These are phyloP conservation scores for Aphis gossypii DNA, from an alignment of 1,140 invertebrate species.

Conservation along the genomic window DNA sequence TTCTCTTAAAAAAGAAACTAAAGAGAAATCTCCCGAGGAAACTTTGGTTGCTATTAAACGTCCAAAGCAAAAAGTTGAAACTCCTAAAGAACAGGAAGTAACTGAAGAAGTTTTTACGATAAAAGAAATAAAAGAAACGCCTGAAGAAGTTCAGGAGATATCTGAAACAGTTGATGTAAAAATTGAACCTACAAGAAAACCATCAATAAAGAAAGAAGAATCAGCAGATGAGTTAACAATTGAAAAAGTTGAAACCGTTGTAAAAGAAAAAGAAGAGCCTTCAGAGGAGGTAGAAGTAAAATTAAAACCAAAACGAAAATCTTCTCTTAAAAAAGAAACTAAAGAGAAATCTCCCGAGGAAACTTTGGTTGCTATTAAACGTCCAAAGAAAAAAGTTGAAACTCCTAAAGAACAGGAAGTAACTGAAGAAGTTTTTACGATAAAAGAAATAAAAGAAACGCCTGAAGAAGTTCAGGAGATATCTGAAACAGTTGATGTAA, in stretches of 20 bases:
- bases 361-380: background rate
- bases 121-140: conserved; percentile 60
- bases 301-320: conserved; percentile 35
- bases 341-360: background rate
- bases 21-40: background rate
- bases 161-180: background rate
- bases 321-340: background rate
- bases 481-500: background rate
- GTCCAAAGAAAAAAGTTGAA: background rate
- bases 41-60: background rate
- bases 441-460: conserved; percentile 60
- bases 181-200: conserved; percentile 58
- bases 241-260: background rate
- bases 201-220: conserved; percentile 30
- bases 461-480: conserved; percentile 57
- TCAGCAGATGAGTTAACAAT: background rate
- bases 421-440: conserved; percentile 61
- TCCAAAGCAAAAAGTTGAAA: background rate
- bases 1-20: background rate
- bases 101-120: conserved; percentile 61
- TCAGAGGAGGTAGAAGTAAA: background rate
- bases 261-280: too few species aligned
- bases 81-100: conserved; percentile 56
- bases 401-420: conserved; percentile 54
- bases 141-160: conserved; percentile 51